Percentiles rank a stretch among this genome's conserved stretches.
phyloP scores from a whole-genome alignment of 2,797 vertebrate genomes.

The Pitangus sulphuratus region DNA sequence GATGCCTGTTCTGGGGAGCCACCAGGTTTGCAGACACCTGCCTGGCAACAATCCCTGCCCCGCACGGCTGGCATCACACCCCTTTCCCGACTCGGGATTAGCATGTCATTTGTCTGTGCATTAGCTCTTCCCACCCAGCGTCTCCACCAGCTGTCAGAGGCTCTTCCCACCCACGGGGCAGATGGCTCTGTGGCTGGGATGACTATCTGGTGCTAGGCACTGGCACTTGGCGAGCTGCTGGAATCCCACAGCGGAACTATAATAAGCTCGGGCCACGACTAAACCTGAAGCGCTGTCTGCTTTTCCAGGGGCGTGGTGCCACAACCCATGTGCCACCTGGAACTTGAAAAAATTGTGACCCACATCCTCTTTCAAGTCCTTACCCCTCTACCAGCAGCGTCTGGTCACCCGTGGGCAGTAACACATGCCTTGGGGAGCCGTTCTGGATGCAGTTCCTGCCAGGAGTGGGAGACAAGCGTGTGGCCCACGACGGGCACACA shows the following conservation, averaged over 20 bases:
- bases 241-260: constrained; percentile 22
- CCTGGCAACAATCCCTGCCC: background rate
- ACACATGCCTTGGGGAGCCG: background rate
- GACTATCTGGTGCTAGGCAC: background rate
- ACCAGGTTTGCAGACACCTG: background rate
- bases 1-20: background rate
- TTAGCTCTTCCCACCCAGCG: background rate
- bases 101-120: background rate
- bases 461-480: rapidly evolving
- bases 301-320: background rate
- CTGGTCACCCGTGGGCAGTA: background rate
- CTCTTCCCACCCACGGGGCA: background rate
- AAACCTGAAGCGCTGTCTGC: background rate
- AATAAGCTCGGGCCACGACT: constrained; percentile 24
- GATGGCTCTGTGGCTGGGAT: background rate
- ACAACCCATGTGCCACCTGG: background rate
- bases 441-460: rapidly evolving
- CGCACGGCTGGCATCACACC: background rate
- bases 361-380: background rate
- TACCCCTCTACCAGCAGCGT: background rate
- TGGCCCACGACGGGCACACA: rapidly evolving
- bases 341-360: background rate
- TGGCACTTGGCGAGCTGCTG: background rate
- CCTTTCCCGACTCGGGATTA: background rate
- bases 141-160: background rate